Evolutionary conservation across 2,797 vertebrate genomes (phyloP), one percentile per base, ranked within the genome.

Genomic region (Falco naumanni): DNA sequence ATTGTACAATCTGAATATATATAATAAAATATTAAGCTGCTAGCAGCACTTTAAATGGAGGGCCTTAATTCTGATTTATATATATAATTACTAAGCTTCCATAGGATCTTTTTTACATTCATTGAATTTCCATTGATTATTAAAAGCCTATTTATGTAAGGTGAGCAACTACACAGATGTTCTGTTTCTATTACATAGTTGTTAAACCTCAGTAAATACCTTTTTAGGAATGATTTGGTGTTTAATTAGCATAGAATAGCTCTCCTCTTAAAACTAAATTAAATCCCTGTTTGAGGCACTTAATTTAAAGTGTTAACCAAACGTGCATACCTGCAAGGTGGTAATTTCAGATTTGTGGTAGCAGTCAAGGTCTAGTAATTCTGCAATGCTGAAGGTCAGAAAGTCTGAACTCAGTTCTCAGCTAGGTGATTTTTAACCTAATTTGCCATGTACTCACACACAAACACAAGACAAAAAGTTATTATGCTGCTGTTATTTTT

Each of bases 261-360:
- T 96, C 54, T 94, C 95, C 76, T 93, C 88, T 96, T 97, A 97
- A 97, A 95, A 83, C 68, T 71, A 95, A 97, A 97, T 97, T 93
- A 95, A 97, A 92, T 90, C 50, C 87, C 86, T 93, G 90, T 89
- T 96, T 89, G 61, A 96, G 90, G 85, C 75, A 57, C 92, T 95
- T 97, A 87, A 95, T 96, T 91, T 93, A 93, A 95, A 97, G 87
- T 93, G 57, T 94, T 95, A 96, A 76, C 84, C 50, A 90, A 92
- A 96, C 0, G 29, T 86, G 89, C 65, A 92, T 91, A 92, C 92
- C 89, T 96, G 60, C 50, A 89, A 96, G 65, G 90, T 68, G 59
- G 60, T 68, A 64, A 95, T 96, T 95, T 96, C 34, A 28, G 80
- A 85, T 93, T 95, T 77, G 57, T 92, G 85, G 69, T 53, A 39